phyloP scores from a whole-genome alignment of 2,113 vertebrate species.

The Barnardius zonarius region DNA sequence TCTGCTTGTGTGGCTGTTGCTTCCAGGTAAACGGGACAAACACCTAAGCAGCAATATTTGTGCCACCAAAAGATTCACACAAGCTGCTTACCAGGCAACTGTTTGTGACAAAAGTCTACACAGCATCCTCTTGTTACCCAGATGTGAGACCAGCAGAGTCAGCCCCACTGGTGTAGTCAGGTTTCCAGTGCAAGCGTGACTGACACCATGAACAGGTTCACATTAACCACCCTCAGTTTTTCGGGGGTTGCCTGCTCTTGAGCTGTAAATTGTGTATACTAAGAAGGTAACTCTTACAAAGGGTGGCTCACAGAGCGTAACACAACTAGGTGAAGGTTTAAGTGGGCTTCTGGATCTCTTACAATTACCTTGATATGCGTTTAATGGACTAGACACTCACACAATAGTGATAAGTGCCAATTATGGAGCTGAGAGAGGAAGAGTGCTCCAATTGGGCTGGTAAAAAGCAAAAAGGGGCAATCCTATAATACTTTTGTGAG shows the following conservation, averaged over 20 bases:
- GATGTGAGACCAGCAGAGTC: not conserved
- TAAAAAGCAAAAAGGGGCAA: not conserved
- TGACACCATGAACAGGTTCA: accelerated
- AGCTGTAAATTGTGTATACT: not conserved
- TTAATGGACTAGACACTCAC: not conserved
- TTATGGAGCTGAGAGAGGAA: not conserved
- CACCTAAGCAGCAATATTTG: not conserved
- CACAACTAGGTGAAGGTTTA: not conserved
- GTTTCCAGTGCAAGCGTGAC: accelerated
- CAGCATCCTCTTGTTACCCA: not conserved
- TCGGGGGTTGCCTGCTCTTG: not conserved
- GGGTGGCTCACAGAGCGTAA: not conserved
- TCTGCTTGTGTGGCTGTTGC: not conserved
- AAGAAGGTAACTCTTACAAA: not conserved
- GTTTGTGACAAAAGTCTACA: not conserved
- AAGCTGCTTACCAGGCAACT: not conserved
- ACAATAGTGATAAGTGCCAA: not conserved
- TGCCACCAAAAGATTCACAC: not conserved
- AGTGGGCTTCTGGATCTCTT: slow-evolving; percentile 7
- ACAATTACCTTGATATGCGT: not conserved
- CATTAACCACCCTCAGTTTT: not conserved
- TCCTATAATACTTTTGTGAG: not conserved
- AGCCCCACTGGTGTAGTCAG: not conserved
- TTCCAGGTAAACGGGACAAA: not conserved
- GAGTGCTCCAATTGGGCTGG: not conserved